These are phyloP conservation scores for Vicugna pacos DNA, from an alignment of 2,113 vertebrate genomes.

Conservation along the genomic window DNA sequence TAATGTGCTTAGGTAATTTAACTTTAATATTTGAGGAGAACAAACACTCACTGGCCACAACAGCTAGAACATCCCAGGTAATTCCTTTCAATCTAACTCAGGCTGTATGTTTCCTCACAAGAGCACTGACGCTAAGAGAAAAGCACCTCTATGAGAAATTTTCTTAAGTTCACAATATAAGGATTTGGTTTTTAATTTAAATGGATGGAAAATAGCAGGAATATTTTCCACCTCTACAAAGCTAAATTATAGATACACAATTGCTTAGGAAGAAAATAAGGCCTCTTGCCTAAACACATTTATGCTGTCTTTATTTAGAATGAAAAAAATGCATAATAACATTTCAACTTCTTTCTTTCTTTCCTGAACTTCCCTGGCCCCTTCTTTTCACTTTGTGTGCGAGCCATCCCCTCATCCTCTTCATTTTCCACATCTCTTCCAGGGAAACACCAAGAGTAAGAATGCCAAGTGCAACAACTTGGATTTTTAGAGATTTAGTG, in stretches of 20 bases:
- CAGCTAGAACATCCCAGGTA: fast-evolving
- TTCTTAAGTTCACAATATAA: background rate
- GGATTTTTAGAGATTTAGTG: background rate
- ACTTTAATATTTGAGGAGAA: background rate
- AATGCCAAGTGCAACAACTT: background rate
- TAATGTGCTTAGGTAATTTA: background rate
- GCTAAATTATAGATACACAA: background rate
- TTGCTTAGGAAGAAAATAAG: background rate
- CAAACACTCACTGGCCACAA: background rate
- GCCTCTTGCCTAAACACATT: background rate
- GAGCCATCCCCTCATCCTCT: background rate
- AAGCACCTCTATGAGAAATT: background rate
- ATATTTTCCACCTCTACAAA: background rate
- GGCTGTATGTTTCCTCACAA: background rate
- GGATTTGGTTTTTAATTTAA: constrained; percentile 26
- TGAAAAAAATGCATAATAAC: background rate
- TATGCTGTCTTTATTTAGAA: background rate
- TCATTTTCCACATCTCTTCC: background rate
- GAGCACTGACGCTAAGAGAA: background rate
- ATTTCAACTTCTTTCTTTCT: background rate
- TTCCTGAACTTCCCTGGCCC: background rate
- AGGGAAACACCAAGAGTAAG: background rate
- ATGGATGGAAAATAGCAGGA: background rate
- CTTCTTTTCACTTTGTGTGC: background rate
- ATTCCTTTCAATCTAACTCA: background rate